These are phyloP conservation scores for Harpalus rubripes DNA, from an alignment of 2,888 invertebrate genomes.

Conservation along the genomic window DNA sequence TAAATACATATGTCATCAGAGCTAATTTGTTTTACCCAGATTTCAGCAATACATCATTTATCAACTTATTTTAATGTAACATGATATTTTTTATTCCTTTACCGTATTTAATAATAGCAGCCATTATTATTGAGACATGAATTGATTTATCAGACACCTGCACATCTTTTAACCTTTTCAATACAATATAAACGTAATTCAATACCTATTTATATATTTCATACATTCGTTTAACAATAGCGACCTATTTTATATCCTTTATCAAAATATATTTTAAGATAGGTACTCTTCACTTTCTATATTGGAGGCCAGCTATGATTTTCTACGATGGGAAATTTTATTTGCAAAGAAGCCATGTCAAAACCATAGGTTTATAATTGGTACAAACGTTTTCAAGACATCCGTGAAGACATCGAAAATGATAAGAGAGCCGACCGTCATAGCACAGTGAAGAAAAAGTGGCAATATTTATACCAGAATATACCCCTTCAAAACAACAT, in stretches of 20 bases:
- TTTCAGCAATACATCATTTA: neutral
- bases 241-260: neutral
- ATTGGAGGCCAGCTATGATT: no score
- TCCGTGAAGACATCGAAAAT: no score
- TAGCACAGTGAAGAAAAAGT: no score
- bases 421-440: no score
- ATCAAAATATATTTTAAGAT: neutral
- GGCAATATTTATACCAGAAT: no score
- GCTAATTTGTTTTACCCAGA: neutral
- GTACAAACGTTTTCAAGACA: no score
- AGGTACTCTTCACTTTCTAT: neutral
- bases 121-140: neutral
- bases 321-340: no score
- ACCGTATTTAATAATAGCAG: neutral
- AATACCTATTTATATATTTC: neutral
- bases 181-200: neutral
- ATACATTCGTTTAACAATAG: neutral
- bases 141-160: slow-evolving; percentile 2
- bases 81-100: neutral
- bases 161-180: slow-evolving; percentile 2
- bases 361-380: no score
- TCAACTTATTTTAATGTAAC: neutral
- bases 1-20: no score
- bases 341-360: no score
- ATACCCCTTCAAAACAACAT: no score